Conservation (phyloP, 2,113 vertebrate species). For the Catharus fuscescens region DNA sequence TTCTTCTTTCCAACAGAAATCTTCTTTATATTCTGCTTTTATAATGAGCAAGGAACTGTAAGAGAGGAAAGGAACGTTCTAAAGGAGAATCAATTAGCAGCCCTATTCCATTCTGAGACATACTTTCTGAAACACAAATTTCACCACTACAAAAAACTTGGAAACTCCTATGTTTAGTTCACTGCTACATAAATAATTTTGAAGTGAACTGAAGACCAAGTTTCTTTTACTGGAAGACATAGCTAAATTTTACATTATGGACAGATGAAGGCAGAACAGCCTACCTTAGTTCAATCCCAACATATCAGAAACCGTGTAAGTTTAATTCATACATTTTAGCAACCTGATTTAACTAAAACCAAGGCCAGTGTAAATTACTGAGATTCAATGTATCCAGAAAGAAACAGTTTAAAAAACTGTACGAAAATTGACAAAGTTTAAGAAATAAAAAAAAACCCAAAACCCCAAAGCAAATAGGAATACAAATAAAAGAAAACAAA, state of each 20-base stretch:
- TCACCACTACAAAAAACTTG: background rate
- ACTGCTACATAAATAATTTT: background rate
- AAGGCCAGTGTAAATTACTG: background rate
- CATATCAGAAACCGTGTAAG: background rate
- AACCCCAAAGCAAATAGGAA: background rate
- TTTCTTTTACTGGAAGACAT: background rate
- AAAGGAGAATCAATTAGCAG: conserved; percentile 41
- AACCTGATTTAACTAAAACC: background rate
- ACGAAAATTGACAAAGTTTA: background rate
- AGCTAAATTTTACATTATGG: background rate
- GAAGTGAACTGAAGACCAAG: background rate
- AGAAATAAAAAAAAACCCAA: background rate
- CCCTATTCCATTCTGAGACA: background rate
- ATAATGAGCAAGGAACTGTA: conserved; percentile 5
- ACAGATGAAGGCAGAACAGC: background rate
- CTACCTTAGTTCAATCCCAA: background rate
- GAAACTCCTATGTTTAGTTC: background rate
- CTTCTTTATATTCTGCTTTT: conserved; percentile 36
- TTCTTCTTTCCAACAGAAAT: conserved; percentile 11
- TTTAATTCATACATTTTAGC: background rate
- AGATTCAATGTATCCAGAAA: background rate
- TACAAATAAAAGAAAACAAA: background rate
- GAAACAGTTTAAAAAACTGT: background rate
- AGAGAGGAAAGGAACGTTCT: background rate
- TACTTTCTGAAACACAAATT: background rate